Percentiles rank a stretch among this genome's conserved stretches.
Evolutionary conservation across 2,888 invertebrate species (phyloP).

Genomic region (Aquatica leii): DNA sequence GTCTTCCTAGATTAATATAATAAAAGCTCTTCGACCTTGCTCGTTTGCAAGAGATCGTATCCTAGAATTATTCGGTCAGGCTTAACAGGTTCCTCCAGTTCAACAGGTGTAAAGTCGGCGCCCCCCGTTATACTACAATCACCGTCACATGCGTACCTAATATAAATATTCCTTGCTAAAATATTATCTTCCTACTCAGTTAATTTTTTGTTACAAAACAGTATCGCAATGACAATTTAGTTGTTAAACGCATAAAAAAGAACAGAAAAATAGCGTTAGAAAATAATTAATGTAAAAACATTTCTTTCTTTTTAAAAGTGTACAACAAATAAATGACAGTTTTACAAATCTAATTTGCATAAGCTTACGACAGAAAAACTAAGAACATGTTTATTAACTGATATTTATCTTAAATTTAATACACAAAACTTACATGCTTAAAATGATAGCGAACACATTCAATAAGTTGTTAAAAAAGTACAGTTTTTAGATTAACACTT

Average conservation of each 20-base stretch:
- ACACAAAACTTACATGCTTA: too few relatives aligned
- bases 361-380: not conserved
- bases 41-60: conserved; percentile 31
- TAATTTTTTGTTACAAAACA: conserved; percentile 35
- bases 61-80: conserved; percentile 47
- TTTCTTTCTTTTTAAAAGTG: not conserved
- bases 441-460: too few relatives aligned
- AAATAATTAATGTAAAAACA: not conserved
- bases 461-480: too few relatives aligned
- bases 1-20: too few relatives aligned
- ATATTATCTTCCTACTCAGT: conserved; percentile 39
- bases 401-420: too few relatives aligned
- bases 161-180: conserved; percentile 41
- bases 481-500: too few relatives aligned
- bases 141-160: conserved; percentile 38
- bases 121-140: conserved; percentile 51
- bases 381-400: not conserved
- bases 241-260: conserved; percentile 13
- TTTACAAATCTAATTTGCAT: conserved; percentile 3
- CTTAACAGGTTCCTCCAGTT: conserved; percentile 54
- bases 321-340: conserved; percentile 1
- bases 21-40: too few relatives aligned
- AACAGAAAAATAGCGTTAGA: not conserved
- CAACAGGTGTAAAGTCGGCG: conserved; percentile 52
- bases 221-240: conserved; percentile 29